Base-by-base conservation (phyloP, 2,797 vertebrate species). In the Alca torda region DNA sequence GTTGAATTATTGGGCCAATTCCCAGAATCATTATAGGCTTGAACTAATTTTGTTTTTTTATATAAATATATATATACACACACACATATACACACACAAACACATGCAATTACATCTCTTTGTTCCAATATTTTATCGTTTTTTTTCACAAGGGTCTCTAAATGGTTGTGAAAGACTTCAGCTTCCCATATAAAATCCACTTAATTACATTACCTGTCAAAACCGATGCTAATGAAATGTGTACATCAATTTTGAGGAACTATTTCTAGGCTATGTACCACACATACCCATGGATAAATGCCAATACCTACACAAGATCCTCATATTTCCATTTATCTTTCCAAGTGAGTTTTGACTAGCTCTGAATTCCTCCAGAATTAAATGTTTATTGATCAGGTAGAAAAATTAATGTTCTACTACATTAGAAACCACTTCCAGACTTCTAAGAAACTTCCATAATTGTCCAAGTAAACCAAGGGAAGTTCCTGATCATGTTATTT, bases 51-150 rank as follows among this genome's bases (percentile, higher is more conserved):
- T 80, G 11, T 13, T 67, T 26, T 21, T 16, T 35, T 25, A 39
- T 6, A 8, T 7, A 23, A 4, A 16, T 8, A 59, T 5, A 61
- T 1, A 43, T 43, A 43, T 17, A 43, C 41, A 43, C 43, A 43
- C 16, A 30, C 4, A 63, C 3, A 11, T 3, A 51, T 3, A 11
- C 11, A 59, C 9, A 63, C 1, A 31, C 6, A 57, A 5, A 12
- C 4, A 53, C 19, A 37, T 8, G 7, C 41, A 61, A 61, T 56
- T 11, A 76, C 56, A 33, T 61, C 3, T 46, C 10, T 41, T 26
- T 35, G 23, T 33, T 56, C 31, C 5, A 17, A 9, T 33, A 8
- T 33, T 53, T 30, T 65, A 23, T 41, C 13, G n/a, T 70, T 28
- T 56, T 28, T 57, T 53, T 50, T 26, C 28, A 3, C 9, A 46